These are phyloP conservation scores for Adineta ricciae DNA, from an alignment of 2,888 invertebrate genomes.

Conservation along the genomic window DNA sequence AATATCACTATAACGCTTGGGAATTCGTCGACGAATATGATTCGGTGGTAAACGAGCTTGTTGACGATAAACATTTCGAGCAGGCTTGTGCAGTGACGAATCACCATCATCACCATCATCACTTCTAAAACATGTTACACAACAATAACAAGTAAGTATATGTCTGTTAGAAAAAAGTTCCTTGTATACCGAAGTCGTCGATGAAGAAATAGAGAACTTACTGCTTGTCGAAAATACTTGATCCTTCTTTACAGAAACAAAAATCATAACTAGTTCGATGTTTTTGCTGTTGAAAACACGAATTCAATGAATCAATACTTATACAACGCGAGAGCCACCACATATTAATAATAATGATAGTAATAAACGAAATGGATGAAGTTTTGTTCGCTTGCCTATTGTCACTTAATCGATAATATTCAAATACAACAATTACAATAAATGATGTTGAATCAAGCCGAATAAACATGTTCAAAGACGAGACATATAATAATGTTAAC, in stretches of 20 bases:
- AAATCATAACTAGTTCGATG: neutral
- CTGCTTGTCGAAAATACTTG: neutral
- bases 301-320: slow-evolving; percentile 12
- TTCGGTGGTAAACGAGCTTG: neutral
- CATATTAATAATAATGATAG: neutral
- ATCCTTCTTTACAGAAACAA: neutral
- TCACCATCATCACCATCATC: neutral
- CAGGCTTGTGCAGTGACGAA: neutral
- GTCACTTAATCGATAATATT: neutral
- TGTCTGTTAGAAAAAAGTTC: too few relatives aligned
- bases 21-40: neutral
- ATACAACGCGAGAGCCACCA: slow-evolving; percentile 18
- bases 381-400: neutral
- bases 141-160: too few relatives aligned
- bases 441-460: neutral
- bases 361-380: neutral
- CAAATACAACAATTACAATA: neutral
- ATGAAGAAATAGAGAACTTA: neutral
- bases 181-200: too few relatives aligned
- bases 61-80: neutral
- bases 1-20: neutral
- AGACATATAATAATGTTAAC: neutral
- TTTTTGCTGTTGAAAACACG: slow-evolving; percentile 10
- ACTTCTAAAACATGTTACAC: neutral
- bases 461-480: slow-evolving; percentile 9